Conservation (phyloP, 35 echinoderm and acorn worm species). For the Anneissia japonica region DNA sequence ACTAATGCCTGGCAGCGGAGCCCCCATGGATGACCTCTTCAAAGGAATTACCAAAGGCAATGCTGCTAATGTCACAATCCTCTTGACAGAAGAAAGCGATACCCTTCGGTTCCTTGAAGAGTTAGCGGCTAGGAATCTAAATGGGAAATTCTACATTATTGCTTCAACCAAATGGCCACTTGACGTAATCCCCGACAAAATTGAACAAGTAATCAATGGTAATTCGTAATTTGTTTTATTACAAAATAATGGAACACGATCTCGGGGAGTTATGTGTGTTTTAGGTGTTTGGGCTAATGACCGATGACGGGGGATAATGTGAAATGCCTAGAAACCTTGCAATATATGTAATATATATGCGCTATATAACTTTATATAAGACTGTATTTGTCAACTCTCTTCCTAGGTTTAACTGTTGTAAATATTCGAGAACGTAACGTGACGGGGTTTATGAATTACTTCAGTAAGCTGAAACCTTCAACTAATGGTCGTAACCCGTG, state of each 20-base stretch:
- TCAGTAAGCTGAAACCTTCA: conserved; percentile 28
- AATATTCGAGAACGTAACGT: conserved; percentile 15
- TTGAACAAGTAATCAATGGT: conserved; percentile 25
- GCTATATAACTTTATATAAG: too few species aligned
- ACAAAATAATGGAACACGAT: too few species aligned
- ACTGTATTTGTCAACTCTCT: not conserved
- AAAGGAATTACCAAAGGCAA: conserved; percentile 12
- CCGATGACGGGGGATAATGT: not conserved
- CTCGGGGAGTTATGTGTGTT: not conserved
- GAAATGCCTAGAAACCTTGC: too few species aligned
- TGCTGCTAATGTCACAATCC: conserved; percentile 52
- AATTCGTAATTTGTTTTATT: too few species aligned
- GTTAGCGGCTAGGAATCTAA: conserved; percentile 17
- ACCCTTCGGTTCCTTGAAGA: conserved; percentile 36
- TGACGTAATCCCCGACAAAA: not conserved
- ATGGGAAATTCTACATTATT: conserved; percentile 55
- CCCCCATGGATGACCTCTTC: conserved; percentile 44
- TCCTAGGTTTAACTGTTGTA: conserved; percentile 39
- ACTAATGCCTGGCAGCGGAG: not conserved
- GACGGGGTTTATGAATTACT: conserved; percentile 37
- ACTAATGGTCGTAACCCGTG: conserved; percentile 75
- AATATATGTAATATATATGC: too few species aligned
- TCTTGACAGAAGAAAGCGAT: conserved; percentile 13
- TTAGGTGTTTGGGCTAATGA: not conserved
- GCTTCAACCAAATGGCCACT: conserved; percentile 15